phyloP scores from a whole-genome alignment of 2,113 vertebrate genomes.

The Mesembrinibis cayennensis region DNA sequence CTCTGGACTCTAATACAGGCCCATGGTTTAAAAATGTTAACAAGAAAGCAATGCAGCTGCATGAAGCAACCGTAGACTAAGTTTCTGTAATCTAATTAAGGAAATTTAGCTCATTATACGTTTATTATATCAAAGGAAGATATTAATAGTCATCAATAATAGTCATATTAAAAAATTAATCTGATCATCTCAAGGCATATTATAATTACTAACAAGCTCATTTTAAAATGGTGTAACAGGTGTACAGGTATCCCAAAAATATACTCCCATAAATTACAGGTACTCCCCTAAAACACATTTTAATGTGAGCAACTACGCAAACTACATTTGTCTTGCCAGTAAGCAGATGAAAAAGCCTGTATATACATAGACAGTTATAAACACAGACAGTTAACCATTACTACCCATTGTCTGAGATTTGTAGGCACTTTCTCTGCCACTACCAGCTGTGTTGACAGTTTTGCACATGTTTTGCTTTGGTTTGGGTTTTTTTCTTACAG shows the following conservation, averaged over 20 bases:
- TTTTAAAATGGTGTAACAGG: background rate
- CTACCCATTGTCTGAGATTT: background rate
- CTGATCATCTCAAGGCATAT: background rate
- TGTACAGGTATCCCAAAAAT: background rate
- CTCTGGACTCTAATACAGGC: background rate
- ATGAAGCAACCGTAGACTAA: background rate
- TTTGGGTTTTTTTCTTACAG: fast-evolving
- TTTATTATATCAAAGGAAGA: background rate
- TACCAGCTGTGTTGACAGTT: background rate
- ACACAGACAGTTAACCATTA: background rate
- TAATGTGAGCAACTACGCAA: background rate
- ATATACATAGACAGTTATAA: background rate
- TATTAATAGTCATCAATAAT: background rate
- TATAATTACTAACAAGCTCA: background rate
- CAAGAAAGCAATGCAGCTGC: background rate
- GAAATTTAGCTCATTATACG: background rate
- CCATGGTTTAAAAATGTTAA: background rate
- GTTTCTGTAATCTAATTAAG: background rate
- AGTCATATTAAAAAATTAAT: background rate
- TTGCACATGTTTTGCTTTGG: background rate
- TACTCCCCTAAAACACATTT: background rate
- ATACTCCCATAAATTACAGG: background rate
- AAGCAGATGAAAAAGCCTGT: background rate
- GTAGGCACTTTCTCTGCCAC: background rate
- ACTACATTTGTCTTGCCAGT: background rate